A percentile compares a stretch with the other conserved stretches of the same genome.
phyloP scores from a whole-genome alignment of 2,797 vertebrate genomes.

The Artibeus lituratus region DNA sequence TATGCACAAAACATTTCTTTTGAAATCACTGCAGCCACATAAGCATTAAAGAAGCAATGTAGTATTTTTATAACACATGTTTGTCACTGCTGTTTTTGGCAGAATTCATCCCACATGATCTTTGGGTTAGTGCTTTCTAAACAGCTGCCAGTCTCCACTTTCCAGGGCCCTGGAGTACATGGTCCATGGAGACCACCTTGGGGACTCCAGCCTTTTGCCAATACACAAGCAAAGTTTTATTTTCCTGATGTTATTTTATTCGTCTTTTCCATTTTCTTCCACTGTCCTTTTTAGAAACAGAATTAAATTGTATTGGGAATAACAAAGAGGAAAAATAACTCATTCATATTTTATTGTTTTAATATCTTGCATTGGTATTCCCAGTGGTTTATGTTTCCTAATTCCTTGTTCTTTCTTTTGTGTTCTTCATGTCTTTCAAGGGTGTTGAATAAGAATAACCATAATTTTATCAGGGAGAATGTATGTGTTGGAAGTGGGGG shows the following conservation, averaged over 20 bases:
- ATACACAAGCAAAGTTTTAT: slow-evolving; percentile 46
- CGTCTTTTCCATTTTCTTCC: slow-evolving; percentile 47
- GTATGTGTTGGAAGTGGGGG: background rate
- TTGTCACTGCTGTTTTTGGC: slow-evolving; percentile 66
- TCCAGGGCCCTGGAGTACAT: slow-evolving; percentile 53
- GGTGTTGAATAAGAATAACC: background rate
- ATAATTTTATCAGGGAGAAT: background rate
- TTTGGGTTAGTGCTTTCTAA: slow-evolving; percentile 66
- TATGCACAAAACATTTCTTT: slow-evolving; percentile 78
- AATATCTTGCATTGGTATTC: background rate
- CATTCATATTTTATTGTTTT: slow-evolving; percentile 53
- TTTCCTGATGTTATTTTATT: slow-evolving; percentile 62
- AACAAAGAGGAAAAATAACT: background rate
- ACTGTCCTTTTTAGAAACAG: slow-evolving; percentile 25
- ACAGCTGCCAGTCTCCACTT: slow-evolving; percentile 58
- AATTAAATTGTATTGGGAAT: slow-evolving; percentile 44
- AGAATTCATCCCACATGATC: slow-evolving; percentile 73
- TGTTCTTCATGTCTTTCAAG: background rate
- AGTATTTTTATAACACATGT: slow-evolving; percentile 72
- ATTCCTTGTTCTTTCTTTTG: background rate
- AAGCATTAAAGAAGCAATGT: slow-evolving; percentile 75
- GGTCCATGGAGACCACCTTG: slow-evolving; percentile 44
- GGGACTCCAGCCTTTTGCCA: slow-evolving; percentile 37
- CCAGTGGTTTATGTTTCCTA: slow-evolving; percentile 35
- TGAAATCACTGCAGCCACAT: slow-evolving; percentile 73